Evolutionary conservation across 2,888 invertebrate genomes (phyloP), one percentile per base, ranked within the genome.

Genomic region (Beris morrisii): DNA sequence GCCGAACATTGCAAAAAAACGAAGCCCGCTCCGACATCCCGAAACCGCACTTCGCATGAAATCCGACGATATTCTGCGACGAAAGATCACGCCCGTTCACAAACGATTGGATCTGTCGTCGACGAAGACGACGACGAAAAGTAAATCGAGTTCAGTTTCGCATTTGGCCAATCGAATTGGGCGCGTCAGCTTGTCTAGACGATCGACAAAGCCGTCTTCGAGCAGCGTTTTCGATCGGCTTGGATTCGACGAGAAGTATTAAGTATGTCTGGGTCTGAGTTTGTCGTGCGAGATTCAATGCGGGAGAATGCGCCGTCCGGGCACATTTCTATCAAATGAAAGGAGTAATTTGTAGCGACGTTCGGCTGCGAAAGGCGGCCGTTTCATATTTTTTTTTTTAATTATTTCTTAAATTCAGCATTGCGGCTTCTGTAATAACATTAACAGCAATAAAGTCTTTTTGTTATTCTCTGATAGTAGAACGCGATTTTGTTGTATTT

Each of bases 1-100:
- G 69, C 71, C 74, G 3, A 73, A 76, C 0, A 71, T 71, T 0
- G 67, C 73, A 0, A 67, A 71, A 45, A 76, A 75, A 71, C 67
- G 70, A 0, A 75, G 75, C 63, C 75, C 77, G 0, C 71, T 74
- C 1, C 76, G 74, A 52, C 63, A 73, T 45, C 22, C 32, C 5
- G 64, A 64, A 4, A 53, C 54, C 0, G 72, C 76, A 56, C 9
- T 52, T 30, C 76, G 78, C 30, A 74, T 81, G 75, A 78, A 77
- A 64, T 79, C 79, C 7, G 80, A 80, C 71, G 79, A 78, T 59
- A 11, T 80, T 4, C 54, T 77, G 4, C n/a, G 28, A 4, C 66
- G 73, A 38, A 73, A 73, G 0, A 72, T 74, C 48, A 68, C 76
- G 43, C 74, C 80, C 0, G 76, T 81, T 7, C 77, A 78, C 58